These are phyloP conservation scores for Parapsyche elsis DNA, from an alignment of 1,140 invertebrate genomes.

Conservation along the genomic window DNA sequence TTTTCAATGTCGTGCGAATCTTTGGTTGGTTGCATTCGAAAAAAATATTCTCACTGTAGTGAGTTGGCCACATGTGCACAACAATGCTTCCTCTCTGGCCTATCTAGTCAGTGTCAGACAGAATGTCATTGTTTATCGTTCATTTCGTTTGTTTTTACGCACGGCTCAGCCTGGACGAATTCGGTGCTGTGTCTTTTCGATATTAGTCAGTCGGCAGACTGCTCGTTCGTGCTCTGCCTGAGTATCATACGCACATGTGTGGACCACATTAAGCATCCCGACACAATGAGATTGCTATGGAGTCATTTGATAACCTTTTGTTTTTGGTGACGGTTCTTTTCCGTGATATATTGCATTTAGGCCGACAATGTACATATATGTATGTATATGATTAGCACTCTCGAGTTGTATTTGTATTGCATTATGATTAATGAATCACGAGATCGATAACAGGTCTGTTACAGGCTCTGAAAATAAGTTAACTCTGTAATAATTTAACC, in stretches of 20 bases:
- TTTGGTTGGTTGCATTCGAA: not conserved
- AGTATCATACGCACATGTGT: slow-evolving; percentile 38
- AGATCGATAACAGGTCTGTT: too few relatives aligned
- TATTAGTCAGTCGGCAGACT: not conserved
- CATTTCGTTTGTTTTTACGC: not conserved
- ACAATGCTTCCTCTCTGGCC: not conserved
- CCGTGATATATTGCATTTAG: slow-evolving; percentile 9
- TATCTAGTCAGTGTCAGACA: not conserved
- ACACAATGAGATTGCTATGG: slow-evolving; percentile 40
- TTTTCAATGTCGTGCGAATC: too few relatives aligned
- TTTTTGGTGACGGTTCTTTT: slow-evolving; percentile 12
- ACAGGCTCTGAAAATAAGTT: too few relatives aligned
- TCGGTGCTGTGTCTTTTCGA: not conserved
- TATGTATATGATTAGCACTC: too few relatives aligned
- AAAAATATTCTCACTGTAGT: not conserved
- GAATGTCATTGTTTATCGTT: slow-evolving; percentile 5
- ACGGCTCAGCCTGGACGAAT: too few relatives aligned
- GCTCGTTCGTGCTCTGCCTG: not conserved
- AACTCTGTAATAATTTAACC: too few relatives aligned
- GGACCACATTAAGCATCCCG: slow-evolving; percentile 18
- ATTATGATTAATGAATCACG: too few relatives aligned
- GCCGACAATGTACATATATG: not conserved
- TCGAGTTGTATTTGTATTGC: too few relatives aligned
- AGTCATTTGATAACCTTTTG: slow-evolving; percentile 42
- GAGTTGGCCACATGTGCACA: not conserved